Percentiles rank a stretch among this genome's conserved stretches.
Evolutionary conservation across 2,888 invertebrate species (phyloP).

Genomic region (Laothoe populi): DNA sequence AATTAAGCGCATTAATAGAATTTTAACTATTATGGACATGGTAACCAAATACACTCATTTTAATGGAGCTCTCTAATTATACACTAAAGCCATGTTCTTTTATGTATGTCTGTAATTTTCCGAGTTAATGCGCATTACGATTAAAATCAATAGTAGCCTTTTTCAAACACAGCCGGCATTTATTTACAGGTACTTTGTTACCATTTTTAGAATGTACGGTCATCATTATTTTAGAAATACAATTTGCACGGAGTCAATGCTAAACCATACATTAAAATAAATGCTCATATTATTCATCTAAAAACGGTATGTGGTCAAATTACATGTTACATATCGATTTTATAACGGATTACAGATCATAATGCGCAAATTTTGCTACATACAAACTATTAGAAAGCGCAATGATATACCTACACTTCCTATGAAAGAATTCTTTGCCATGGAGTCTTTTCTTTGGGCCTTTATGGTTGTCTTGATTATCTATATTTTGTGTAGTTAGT

Average conservation of each 20-base stretch:
- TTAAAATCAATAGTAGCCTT: constrained; percentile 17
- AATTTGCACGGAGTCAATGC: neutral
- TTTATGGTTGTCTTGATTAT: neutral
- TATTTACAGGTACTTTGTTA: constrained; percentile 4
- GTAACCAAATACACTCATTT: constrained; percentile 12
- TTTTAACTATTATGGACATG: neutral
- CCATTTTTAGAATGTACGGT: neutral
- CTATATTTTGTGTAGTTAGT: neutral
- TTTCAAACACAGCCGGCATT: neutral
- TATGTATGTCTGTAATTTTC: constrained; percentile 10
- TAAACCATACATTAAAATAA: constrained; percentile 27
- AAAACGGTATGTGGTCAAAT: constrained; percentile 23
- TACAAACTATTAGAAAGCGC: constrained; percentile 1
- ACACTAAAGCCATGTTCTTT: neutral
- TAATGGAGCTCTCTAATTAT: constrained; percentile 12
- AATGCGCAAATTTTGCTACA: constrained; percentile 12
- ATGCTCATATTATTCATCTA: constrained; percentile 11
- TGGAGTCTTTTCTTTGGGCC: neutral
- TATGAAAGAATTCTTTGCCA: neutral
- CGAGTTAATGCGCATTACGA: constrained; percentile 13
- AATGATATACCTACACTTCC: neutral
- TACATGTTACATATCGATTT: constrained; percentile 23
- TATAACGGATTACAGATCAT: constrained; percentile 22
- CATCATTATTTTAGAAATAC: constrained; percentile 5
- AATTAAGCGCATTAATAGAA: neutral